phyloP scores from a whole-genome alignment of 1,140 invertebrate genomes.

The Trinorchestia longiramus region DNA sequence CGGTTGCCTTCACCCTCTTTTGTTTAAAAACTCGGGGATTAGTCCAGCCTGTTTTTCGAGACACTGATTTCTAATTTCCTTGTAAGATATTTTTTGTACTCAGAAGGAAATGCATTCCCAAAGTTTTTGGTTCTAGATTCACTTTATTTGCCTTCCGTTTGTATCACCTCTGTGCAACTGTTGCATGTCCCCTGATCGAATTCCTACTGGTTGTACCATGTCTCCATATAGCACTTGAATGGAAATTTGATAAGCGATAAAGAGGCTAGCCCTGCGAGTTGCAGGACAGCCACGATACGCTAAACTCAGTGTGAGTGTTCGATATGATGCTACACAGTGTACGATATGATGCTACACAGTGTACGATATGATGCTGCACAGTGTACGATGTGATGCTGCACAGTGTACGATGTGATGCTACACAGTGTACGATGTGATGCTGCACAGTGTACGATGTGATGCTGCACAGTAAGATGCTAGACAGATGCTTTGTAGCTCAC shows the following conservation, averaged over 20 bases:
- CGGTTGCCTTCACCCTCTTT: background rate
- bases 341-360: too few relatives aligned
- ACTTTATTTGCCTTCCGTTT: background rate
- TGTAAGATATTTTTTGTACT: background rate
- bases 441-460: too few relatives aligned
- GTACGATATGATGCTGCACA: too few relatives aligned
- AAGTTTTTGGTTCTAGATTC: background rate
- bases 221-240: background rate
- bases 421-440: too few relatives aligned
- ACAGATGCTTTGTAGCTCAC: too few relatives aligned
- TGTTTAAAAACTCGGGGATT: background rate
- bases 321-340: too few relatives aligned
- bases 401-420: too few relatives aligned
- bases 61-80: background rate
- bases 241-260: background rate
- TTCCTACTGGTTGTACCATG: background rate
- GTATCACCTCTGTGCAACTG: background rate
- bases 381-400: too few relatives aligned
- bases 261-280: too few relatives aligned
- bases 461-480: too few relatives aligned
- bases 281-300: too few relatives aligned
- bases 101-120: background rate
- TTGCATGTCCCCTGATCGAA: background rate
- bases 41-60: background rate
- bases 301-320: too few relatives aligned